A percentile compares a stretch with the other conserved stretches of the same genome.
phyloP scores from a whole-genome alignment of 2,113 vertebrate species.

The Cebidichthys violaceus region DNA sequence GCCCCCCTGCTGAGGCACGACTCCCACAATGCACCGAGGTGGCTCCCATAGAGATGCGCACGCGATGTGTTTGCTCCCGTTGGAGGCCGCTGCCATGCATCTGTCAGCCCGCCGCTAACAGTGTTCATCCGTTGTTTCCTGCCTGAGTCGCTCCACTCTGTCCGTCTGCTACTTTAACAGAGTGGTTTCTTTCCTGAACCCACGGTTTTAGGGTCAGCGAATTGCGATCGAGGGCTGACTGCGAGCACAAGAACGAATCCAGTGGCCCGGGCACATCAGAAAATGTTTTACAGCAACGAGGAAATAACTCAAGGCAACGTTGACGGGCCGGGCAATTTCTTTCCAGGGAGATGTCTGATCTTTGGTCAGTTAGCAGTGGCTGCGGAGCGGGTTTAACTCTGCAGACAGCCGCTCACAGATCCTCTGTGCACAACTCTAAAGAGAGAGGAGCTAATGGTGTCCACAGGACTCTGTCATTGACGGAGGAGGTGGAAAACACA shows the following conservation, averaged over 20 bases:
- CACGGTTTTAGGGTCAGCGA: conserved; percentile 50
- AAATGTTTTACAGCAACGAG: conserved; percentile 46
- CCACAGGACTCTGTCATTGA: not conserved
- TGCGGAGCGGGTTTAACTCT: conserved; percentile 6
- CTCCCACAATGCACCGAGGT: conserved; percentile 76
- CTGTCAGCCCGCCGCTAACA: conserved; percentile 57
- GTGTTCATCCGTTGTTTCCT: conserved; percentile 26
- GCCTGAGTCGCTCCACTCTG: conserved; percentile 8
- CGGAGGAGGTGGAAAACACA: not conserved
- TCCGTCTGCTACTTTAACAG: conserved; percentile 30
- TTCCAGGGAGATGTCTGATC: conserved; percentile 51
- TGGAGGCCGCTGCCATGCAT: conserved; percentile 50
- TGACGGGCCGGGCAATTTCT: conserved; percentile 52
- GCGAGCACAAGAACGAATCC: conserved; percentile 45
- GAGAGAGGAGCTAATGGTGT: not conserved
- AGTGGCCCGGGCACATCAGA: conserved; percentile 18
- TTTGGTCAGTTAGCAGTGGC: conserved; percentile 31
- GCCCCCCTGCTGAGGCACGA: conserved; percentile 72
- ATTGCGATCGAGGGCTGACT: conserved; percentile 44
- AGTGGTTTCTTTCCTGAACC: conserved; percentile 51
- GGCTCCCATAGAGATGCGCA: conserved; percentile 63
- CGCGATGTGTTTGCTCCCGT: conserved; percentile 56
- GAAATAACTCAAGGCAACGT: conserved; percentile 49
- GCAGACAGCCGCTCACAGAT: not conserved
- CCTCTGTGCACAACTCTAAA: not conserved